Base-by-base conservation (phyloP, 2,888 invertebrate genomes). In the Itoplectis maculator region DNA sequence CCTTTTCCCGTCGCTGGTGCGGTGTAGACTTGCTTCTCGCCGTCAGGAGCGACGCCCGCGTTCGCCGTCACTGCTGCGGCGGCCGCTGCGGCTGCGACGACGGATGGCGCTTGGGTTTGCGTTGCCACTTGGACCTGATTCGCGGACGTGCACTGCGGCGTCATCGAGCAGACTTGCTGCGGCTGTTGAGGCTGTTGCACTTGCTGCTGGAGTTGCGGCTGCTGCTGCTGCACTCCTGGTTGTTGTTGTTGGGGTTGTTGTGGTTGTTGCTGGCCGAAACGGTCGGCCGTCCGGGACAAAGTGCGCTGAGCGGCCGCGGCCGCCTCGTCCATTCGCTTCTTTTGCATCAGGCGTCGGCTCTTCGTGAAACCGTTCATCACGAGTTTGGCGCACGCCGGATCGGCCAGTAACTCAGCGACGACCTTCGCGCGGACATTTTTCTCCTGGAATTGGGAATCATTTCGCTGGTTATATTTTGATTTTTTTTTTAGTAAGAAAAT, bases 41-140 rank as follows among this genome's bases (percentile, higher is more conserved):
- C 92, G 29, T 83, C 83, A 9, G 72, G 42, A 5, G 73, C 42
- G 4, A 65, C 54, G 29, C 40, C 61, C 8, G 66, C 42, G 29
- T 56, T 65, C 1, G 63, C 11, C 2, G 65, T 78, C 11, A 74
- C 70, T 0, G 83, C 84, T 13, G 85, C 81, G 0, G 82, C 86
- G 0, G 86, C 79, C 3, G 89, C 87, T 3, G 89, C 88, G 5
- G 88, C 87, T 3, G 89, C 86, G 2, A 88, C 87, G 9, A 91
- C 89, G 45, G 90, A 89, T 8, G 93, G 91, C 59, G 94, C 93
- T 84, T 94, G 94, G 3, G 95, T 95, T 89, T 95, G 95, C 0
- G 95, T 95, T 18, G 95, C 95, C 18, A 95, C 95, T 92, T 95
- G 95, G 56, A 95, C 95, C 89, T 95, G 94, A 88, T 94, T 93